Conservation (phyloP, 2,888 invertebrate genomes). For the Diaprepes abbreviatus region DNA sequence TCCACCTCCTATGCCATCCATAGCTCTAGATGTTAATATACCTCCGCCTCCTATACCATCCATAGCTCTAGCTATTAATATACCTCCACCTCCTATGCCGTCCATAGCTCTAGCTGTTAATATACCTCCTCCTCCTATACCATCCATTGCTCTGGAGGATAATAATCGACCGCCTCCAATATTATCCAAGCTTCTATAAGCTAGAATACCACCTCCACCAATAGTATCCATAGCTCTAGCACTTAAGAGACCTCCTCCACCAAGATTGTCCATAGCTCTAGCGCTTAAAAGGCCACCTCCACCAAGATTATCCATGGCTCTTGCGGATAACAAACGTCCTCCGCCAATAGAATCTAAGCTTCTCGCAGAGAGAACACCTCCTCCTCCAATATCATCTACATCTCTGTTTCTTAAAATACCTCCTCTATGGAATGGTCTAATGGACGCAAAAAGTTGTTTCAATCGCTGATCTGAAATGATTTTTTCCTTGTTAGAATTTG, state of each 20-base stretch:
- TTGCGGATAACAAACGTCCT: background rate
- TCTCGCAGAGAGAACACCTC: background rate
- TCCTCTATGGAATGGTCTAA: slow-evolving; percentile 12
- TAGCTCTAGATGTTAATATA: background rate
- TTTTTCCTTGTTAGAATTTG: background rate
- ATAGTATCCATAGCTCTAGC: slow-evolving; percentile 29
- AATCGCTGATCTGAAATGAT: background rate
- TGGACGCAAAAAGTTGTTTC: background rate
- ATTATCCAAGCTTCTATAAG: slow-evolving; percentile 8
- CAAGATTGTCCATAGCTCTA: slow-evolving; percentile 36
- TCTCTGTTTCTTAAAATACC: background rate
- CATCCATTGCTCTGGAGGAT: slow-evolving; percentile 26
- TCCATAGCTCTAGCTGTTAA: slow-evolving; percentile 26
- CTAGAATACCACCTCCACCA: slow-evolving; percentile 28
- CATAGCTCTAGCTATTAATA: slow-evolving; percentile 16
- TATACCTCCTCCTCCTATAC: slow-evolving; percentile 34
- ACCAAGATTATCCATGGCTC: slow-evolving; percentile 35
- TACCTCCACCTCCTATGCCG: slow-evolving; percentile 31
- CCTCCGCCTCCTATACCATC: slow-evolving; percentile 24
- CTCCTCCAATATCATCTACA: slow-evolving; percentile 28
- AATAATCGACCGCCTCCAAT: slow-evolving; percentile 37
- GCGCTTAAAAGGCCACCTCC: slow-evolving; percentile 29
- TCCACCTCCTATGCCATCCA: slow-evolving; percentile 9
- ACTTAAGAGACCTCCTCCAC: slow-evolving; percentile 35
- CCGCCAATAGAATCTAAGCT: background rate